Base-by-base conservation (phyloP, 2,888 invertebrate genomes). In the Eupithecia centaureata region DNA sequence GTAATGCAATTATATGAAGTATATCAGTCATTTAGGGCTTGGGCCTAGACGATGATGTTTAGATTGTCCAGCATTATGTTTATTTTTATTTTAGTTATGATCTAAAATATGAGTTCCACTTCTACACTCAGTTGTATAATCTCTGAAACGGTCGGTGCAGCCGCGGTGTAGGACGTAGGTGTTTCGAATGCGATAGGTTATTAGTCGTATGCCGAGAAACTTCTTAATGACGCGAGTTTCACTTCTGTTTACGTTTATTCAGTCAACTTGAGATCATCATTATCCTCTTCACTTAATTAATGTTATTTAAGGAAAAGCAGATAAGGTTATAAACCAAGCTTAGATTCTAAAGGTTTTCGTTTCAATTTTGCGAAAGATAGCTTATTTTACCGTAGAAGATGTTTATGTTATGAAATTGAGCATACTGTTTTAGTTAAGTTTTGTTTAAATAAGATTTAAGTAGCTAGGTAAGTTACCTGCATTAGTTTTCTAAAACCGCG, bases 151-250 rank as follows among this genome's bases (percentile, higher is more conserved):
- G 47, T 22, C 47, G 47, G 18, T 27, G 52, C 5, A 27, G 15
- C 52, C 13, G 52, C 18, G 47, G 22, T 22, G 52, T 15, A 33
- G 5, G 7, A 10, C 33, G 33, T 33, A 52, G 52, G 52, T 52
- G 52, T 52, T 52, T n/a, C 52, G 42, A 60, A 60, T n/a, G 52
- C 33, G 61, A 62, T 52, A 51, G 47, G 59, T 64, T 59, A 59
- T 59, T 64, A 38, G 33, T 18, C 13, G 52, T 10, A 3, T 22
- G 47, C 47, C 47, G 47, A 42, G 42, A 22, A 47, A 47, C 47
- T 47, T 47, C 47, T 3, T 15, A 52, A 27, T 5, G 25, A 51
- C 27, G 52, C 52, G 52, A 52, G 52, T 52, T 52, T 52, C 52
- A 27, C 27, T 52, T 52, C 52, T 52, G 7, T 27, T 52, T 15